Percentiles rank a stretch among this genome's conserved stretches.
Evolutionary conservation across 2,113 vertebrate species (phyloP).

Genomic region (Hydrolagus affinis): DNA sequence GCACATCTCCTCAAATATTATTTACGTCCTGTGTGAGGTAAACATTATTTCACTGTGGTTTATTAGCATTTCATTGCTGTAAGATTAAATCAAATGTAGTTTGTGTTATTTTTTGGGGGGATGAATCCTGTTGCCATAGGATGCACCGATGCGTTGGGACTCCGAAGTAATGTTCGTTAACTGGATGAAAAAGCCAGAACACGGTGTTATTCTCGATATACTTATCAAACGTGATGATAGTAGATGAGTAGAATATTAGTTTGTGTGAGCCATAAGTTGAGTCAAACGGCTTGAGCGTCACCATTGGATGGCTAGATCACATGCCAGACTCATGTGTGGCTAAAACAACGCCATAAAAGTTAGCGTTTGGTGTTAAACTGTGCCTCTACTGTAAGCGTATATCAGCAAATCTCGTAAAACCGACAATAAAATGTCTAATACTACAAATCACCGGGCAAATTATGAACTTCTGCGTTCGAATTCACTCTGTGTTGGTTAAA

Average conservation of each 20-base stretch:
- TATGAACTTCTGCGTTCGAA: conserved; percentile 8
- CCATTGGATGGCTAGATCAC: conserved; percentile 16
- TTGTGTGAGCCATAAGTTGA: conserved; percentile 18
- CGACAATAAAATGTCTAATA: conserved; percentile 29
- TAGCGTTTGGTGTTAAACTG: conserved; percentile 27
- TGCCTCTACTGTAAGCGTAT: conserved; percentile 23
- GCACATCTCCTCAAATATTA: neutral
- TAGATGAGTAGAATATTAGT: conserved; percentile 25
- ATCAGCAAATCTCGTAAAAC: conserved; percentile 32
- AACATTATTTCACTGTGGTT: neutral
- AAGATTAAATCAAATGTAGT: conserved; percentile 3
- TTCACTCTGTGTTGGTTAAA: neutral
- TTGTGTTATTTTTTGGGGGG: conserved; percentile 7
- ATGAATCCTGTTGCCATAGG: neutral
- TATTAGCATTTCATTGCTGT: neutral
- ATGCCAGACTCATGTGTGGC: conserved; percentile 29
- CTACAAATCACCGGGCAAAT: conserved; percentile 28
- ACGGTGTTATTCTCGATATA: conserved; percentile 18
- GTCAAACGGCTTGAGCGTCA: neutral
- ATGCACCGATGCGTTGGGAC: neutral
- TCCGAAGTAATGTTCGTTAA: neutral
- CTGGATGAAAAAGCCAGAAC: neutral
- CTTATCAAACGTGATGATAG: conserved; percentile 25
- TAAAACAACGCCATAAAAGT: conserved; percentile 21
- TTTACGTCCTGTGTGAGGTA: no score